Conservation (phyloP, 2,888 invertebrate genomes). For the Ornithoptera alexandrae region DNA sequence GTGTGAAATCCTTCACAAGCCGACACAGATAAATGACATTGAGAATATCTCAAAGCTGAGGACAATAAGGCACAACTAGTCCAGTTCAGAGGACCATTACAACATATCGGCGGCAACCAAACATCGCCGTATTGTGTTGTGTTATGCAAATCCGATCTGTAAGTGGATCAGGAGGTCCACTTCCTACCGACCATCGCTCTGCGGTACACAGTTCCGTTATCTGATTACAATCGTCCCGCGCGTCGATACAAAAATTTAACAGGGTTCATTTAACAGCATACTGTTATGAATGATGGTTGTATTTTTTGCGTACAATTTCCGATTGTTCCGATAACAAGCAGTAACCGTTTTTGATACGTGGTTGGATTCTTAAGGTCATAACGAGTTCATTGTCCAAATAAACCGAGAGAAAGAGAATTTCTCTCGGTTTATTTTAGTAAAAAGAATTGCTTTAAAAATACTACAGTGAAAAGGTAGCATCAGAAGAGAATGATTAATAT, state of each 20-base stretch:
- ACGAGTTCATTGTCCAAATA: too few relatives aligned
- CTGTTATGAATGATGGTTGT: too few relatives aligned
- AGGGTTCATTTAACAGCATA: not conserved
- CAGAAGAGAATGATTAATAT: too few relatives aligned
- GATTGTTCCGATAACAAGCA: too few relatives aligned
- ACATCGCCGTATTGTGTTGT: not conserved
- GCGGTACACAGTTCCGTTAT: slow-evolving; percentile 4
- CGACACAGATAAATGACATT: slow-evolving; percentile 6
- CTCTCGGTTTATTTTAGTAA: too few relatives aligned
- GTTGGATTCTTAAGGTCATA: too few relatives aligned
- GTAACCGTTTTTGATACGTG: too few relatives aligned
- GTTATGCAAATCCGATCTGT: slow-evolving; percentile 23
- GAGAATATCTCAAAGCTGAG: not conserved
- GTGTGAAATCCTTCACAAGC: not conserved
- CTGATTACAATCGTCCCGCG: not conserved
- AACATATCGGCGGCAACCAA: not conserved
- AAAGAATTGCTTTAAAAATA: too few relatives aligned
- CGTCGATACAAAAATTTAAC: not conserved
- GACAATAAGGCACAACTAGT: not conserved
- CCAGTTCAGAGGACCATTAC: slow-evolving; percentile 10
- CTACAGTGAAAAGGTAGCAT: too few relatives aligned
- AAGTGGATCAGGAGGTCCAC: not conserved
- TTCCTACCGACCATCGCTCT: not conserved
- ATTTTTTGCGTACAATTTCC: too few relatives aligned
- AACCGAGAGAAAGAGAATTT: too few relatives aligned